phyloP scores from a whole-genome alignment of 2,797 vertebrate species.

The Aulostomus chinensis region DNA sequence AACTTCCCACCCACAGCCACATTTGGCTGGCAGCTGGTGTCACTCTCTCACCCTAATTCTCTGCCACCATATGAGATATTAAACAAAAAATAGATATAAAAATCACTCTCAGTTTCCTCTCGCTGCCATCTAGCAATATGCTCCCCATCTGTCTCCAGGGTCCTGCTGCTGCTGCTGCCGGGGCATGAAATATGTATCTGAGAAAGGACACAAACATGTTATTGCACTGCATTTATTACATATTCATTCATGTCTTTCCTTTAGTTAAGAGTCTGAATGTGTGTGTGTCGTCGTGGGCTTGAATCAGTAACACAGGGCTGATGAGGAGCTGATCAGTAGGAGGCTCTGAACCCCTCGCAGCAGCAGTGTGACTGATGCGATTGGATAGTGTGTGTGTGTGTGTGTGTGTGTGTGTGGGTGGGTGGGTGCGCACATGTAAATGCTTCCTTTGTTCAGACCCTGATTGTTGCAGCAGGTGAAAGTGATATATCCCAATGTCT shows the following conservation, averaged over 20 bases:
- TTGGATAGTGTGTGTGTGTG: conserved; percentile 14
- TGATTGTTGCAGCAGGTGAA: conserved; percentile 6
- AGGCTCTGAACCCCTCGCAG: conserved; percentile 12
- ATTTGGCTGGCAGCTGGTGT: conserved; percentile 19
- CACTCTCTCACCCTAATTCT: conserved; percentile 10
- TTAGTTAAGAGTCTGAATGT: neutral
- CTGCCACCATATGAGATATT: neutral
- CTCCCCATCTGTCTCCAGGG: conserved; percentile 37
- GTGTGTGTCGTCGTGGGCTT: neutral
- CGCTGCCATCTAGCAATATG: conserved; percentile 11
- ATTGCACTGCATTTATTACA: no score
- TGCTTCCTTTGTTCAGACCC: neutral
- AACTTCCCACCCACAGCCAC: conserved; percentile 11
- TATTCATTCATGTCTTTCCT: neutral
- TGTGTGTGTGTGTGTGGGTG: neutral
- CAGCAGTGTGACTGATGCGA: conserved; percentile 39
- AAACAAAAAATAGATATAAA: conserved; percentile 8
- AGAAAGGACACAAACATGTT: conserved; percentile 14
- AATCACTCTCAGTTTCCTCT: conserved; percentile 12
- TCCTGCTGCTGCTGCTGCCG: conserved; percentile 28
- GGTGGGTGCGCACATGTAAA: conserved; percentile 1
- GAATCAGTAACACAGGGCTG: conserved; percentile 2
- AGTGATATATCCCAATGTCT: neutral
- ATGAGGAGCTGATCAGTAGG: conserved; percentile 18
- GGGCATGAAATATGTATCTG: conserved; percentile 50